phyloP scores from a whole-genome alignment of 2,113 vertebrate species.

The Myrmecophaga tridactyla region DNA sequence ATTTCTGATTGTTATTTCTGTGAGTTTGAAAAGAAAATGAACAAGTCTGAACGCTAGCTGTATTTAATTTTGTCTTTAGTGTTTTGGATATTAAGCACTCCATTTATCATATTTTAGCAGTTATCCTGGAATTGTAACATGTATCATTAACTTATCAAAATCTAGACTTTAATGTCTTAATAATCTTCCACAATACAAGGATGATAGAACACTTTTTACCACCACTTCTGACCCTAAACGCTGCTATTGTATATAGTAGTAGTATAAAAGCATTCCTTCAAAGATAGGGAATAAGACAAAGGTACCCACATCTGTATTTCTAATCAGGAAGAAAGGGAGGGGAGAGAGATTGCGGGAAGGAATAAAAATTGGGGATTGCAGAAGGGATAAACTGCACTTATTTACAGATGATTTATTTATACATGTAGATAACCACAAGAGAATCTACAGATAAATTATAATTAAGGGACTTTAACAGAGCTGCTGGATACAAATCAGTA shows the following conservation, averaged over 20 bases:
- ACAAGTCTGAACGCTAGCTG: neutral
- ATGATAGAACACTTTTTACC: neutral
- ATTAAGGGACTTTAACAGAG: neutral
- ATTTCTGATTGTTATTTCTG: neutral
- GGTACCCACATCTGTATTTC: neutral
- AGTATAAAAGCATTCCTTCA: neutral
- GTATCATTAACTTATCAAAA: neutral
- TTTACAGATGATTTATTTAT: neutral
- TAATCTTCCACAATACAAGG: neutral
- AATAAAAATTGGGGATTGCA: neutral
- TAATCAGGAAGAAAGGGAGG: too few species aligned
- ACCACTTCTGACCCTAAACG: neutral
- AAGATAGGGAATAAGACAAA: neutral
- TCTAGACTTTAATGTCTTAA: neutral
- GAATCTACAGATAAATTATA: slow-evolving; percentile 9
- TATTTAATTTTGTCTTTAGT: slow-evolving; percentile 2
- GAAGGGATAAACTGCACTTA: neutral
- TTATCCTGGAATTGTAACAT: neutral
- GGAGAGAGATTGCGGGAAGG: too few species aligned
- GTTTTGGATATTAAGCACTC: slow-evolving; percentile 1
- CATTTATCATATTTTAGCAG: slow-evolving; percentile 47
- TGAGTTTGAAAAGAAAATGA: neutral
- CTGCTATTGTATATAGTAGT: neutral
- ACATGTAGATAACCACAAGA: neutral
- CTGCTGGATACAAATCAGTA: neutral